phyloP scores from a whole-genome alignment of 37 sponge, comb jelly and placozoan genomes.

The Theonella swinhoei region DNA sequence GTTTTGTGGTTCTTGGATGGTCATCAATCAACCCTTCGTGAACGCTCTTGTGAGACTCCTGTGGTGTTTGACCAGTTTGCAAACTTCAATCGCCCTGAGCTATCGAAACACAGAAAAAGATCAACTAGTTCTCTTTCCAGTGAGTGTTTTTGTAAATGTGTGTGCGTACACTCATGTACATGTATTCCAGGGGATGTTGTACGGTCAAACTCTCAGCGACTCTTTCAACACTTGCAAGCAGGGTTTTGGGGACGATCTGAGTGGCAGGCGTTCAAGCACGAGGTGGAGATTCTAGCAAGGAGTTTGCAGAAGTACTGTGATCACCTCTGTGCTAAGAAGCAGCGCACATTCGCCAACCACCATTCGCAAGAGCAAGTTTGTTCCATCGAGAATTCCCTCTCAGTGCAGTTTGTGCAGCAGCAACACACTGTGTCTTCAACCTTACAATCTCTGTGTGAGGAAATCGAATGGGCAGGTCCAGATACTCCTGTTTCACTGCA shows the following conservation, averaged over 20 bases:
- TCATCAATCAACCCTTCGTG: too few relatives aligned
- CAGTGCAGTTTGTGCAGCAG: constrained; percentile 7
- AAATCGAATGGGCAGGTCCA: neutral
- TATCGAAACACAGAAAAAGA: neutral
- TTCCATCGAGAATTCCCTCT: too few relatives aligned
- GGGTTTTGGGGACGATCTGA: too few relatives aligned
- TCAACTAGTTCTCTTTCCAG: neutral
- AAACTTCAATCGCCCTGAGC: too few relatives aligned
- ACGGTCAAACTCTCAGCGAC: too few relatives aligned
- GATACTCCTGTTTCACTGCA: neutral
- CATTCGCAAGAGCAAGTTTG: neutral
- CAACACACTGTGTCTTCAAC: neutral
- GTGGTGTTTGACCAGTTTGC: too few relatives aligned
- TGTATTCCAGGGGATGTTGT: neutral
- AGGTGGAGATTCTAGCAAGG: too few relatives aligned
- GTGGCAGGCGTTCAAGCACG: too few relatives aligned
- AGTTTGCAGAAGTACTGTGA: neutral
- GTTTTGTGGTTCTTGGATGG: too few relatives aligned
- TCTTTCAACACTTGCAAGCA: too few relatives aligned
- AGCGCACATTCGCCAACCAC: neutral
- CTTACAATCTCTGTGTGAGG: neutral
- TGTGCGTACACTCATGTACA: too few relatives aligned
- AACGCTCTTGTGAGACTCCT: too few relatives aligned
- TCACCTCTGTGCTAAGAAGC: neutral
- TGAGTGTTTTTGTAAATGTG: neutral